Evolutionary conservation across 35 echinoderm and acorn worm genomes (phyloP), one percentile per base, ranked within the genome.

Genomic region (Patiria miniata): DNA sequence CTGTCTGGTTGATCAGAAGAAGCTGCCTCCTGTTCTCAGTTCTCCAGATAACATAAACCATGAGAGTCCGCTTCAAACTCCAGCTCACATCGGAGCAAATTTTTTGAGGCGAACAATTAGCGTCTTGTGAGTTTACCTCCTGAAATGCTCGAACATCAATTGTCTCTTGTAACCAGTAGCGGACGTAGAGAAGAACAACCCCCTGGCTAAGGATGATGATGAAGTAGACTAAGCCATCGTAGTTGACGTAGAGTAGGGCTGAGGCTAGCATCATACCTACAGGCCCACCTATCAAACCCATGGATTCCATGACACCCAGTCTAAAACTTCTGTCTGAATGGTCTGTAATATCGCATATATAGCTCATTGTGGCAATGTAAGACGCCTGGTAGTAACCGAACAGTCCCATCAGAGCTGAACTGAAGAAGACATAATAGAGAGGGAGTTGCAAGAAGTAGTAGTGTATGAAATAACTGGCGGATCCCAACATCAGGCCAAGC

Each of bases 351-450:
- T 68, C 60, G 60, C 60, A 68, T 28, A 68, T 68, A 68, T 23
- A 68, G 60, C 60, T 68, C 60, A 68, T 68, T 16, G 60, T 68
- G 30, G n/a, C 60, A n/a, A 68, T 68, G 30, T 28, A 68, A n/a
- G 60, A 68, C 8, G 60, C 60, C 60, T n/a, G 30, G 60, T n/a
- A 68, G 30, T 21, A 68, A 68, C 60, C 60, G 30, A 68, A 68
- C 30, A 68, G 60, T 21, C 60, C 60, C 60, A n/a, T 68, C 60
- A 68, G 30, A 23, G 30, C 1, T 23, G 60, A n/a, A 32, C 60
- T 68, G 60, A 68, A 28, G 6, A 68, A 32, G 16, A 68, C 8
- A 32, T 68, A 68, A 9, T 68, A 5, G 1, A 68, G n/a, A 8
- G 60, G 60, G 21, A 68, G 21, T 8, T 21, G 60, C 1, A 68